Base-by-base conservation (phyloP, 2,113 vertebrate species). In the Taurulus bubalis region DNA sequence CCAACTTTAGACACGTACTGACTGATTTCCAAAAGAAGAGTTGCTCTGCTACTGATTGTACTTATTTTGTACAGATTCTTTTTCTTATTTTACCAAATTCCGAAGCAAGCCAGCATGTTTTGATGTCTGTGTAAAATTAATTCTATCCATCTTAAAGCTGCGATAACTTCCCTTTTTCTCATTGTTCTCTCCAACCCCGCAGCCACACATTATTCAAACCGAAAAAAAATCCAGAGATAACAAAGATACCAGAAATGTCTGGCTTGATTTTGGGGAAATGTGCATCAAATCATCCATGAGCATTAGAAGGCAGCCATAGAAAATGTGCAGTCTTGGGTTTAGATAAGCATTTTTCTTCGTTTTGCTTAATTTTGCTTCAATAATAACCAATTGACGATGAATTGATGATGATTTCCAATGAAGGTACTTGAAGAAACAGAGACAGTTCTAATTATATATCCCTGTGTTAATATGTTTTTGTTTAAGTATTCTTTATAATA, bases 81-180 rank as follows among this genome's bases (percentile, higher is more conserved):
- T 59, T 51, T 63, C 28, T 49, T 74, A 47, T 74, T 62, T 60
- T 5, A 60, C 56, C 3, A 34, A 34, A 74, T 7, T 63, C 30
- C 12, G 3, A 7, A 18, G 49, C 2, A 40, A 53, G 45, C 28
- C 8, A 18, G 28, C 30, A 51, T 3, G 14, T 64, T 66, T 45
- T 55, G 2, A 59, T 58, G 16, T 49, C 45, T 49, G 20, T 20
- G 26, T 47, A 32, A n/a, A 42, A 40, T 53, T 0, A 38, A 36
- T 11, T 56, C 45, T 74, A 8, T n/a, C 20, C 8, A 18, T 26
- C 63, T 28, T 18, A 34, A 49, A 56, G n/a, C 53, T 26, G 11
- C n/a, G 26, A 26, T 15, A 53, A 53, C 47, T 28, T 26, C 8
- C 22, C 0, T 42, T 42, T 72, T 72, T 34, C 28, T 32, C 36